Conservation (phyloP, 2,113 vertebrate genomes). For the Myrmophylax atrothorax region DNA sequence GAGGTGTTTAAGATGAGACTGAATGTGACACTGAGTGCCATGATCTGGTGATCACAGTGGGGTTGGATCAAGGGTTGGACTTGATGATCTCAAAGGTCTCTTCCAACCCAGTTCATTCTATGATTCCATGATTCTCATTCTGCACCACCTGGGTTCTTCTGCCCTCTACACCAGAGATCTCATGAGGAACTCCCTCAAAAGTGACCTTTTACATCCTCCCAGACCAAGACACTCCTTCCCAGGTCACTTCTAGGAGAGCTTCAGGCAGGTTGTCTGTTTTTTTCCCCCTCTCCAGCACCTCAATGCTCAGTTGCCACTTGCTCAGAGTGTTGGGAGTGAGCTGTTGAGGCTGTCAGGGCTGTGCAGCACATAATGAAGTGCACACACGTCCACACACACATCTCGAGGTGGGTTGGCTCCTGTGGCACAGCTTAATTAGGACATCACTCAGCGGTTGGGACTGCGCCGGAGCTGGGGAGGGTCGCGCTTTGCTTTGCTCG, state of each 20-base stretch:
- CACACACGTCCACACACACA: background rate
- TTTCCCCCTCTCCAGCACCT: background rate
- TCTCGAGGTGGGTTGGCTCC: background rate
- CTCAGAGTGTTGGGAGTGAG: background rate
- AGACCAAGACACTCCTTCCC: background rate
- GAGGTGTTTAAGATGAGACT: no score
- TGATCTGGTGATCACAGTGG: no score
- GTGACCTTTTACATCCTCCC: background rate
- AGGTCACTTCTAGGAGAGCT: background rate
- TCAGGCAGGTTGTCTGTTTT: background rate
- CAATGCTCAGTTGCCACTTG: background rate
- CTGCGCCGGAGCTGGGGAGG: background rate
- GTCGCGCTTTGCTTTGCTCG: background rate
- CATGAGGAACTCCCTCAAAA: no score
- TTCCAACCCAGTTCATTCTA: no score
- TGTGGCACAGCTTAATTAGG: conserved; percentile 54
- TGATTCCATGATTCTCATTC: background rate
- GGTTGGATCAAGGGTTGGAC: no score
- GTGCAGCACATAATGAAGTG: conserved; percentile 23
- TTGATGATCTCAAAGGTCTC: no score
- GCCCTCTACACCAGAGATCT: background rate
- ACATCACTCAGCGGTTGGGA: conserved; percentile 39
- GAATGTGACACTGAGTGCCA: no score
- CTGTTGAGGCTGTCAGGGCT: background rate
- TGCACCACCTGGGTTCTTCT: background rate